A percentile compares a stretch with the other conserved stretches of the same genome.
phyloP scores from a whole-genome alignment of 2,113 vertebrate genomes.

The Balaenoptera acutorostrata region DNA sequence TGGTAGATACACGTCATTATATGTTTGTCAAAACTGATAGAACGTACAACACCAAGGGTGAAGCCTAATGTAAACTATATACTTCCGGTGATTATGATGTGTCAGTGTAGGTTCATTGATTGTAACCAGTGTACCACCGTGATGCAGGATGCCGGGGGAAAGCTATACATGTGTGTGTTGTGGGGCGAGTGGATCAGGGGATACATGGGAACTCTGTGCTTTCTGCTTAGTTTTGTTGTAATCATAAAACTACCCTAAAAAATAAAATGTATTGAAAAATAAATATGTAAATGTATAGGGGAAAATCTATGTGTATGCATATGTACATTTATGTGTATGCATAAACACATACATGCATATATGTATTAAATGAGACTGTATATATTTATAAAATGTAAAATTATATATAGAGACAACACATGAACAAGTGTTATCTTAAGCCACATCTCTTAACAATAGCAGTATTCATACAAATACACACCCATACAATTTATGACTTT shows the following conservation, averaged over 20 bases:
- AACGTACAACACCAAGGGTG: background rate
- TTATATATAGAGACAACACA: background rate
- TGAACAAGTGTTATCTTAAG: background rate
- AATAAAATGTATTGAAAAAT: background rate
- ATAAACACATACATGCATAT: background rate
- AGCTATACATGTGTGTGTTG: background rate
- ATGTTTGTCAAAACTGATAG: background rate
- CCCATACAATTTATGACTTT: background rate
- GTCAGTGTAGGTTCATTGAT: background rate
- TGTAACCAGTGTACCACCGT: background rate
- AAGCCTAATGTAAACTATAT: background rate
- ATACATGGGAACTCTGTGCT: background rate
- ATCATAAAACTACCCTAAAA: background rate
- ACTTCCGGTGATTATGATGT: background rate
- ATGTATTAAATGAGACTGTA: background rate
- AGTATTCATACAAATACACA: background rate
- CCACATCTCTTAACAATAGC: background rate
- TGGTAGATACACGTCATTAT: no score
- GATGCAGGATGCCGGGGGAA: background rate
- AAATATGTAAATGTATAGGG: background rate
- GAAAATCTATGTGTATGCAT: background rate
- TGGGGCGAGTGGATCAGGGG: accelerated
- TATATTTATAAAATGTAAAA: background rate
- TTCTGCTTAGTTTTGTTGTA: background rate
- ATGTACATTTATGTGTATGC: background rate